These are phyloP conservation scores for Hypotaenidia philippensis DNA, from an alignment of 2,797 vertebrate genomes.

Conservation along the genomic window DNA sequence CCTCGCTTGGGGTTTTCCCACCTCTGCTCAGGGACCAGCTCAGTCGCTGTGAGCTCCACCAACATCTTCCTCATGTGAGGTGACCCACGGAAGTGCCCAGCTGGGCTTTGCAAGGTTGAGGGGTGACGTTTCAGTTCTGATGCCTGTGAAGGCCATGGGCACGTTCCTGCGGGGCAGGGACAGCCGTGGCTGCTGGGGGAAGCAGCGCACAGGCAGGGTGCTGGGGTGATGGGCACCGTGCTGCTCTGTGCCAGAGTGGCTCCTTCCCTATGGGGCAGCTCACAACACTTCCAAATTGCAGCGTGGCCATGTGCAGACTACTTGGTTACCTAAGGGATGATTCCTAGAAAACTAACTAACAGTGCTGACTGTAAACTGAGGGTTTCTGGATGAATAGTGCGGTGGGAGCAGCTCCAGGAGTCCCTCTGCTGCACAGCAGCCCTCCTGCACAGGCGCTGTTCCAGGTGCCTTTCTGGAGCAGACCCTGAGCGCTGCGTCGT, in stretches of 20 bases:
- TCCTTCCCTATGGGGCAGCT: rapidly evolving
- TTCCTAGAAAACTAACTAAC: constrained; percentile 21
- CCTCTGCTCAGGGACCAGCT: background rate
- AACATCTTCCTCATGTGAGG: background rate
- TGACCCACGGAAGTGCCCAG: rapidly evolving
- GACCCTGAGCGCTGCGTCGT: background rate
- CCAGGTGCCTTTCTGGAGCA: background rate
- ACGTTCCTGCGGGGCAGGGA: background rate
- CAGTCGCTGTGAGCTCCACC: rapidly evolving
- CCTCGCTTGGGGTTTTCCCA: background rate
- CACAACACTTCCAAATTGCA: background rate
- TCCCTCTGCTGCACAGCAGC: background rate
- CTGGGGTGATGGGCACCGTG: rapidly evolving
- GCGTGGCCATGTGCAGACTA: background rate
- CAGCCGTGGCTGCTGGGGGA: background rate
- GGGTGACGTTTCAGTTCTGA: rapidly evolving
- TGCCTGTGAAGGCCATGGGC: rapidly evolving
- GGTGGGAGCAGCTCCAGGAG: constrained; percentile 13
- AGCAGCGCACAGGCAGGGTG: rapidly evolving
- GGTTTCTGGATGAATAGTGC: constrained; percentile 5
- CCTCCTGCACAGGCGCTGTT: background rate
- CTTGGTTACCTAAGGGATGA: background rate
- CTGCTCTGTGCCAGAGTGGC: rapidly evolving
- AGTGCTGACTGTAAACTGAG: background rate
- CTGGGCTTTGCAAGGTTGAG: rapidly evolving